Base-by-base conservation (phyloP, 2,113 vertebrate genomes). In the Thinocorus orbignyianus region DNA sequence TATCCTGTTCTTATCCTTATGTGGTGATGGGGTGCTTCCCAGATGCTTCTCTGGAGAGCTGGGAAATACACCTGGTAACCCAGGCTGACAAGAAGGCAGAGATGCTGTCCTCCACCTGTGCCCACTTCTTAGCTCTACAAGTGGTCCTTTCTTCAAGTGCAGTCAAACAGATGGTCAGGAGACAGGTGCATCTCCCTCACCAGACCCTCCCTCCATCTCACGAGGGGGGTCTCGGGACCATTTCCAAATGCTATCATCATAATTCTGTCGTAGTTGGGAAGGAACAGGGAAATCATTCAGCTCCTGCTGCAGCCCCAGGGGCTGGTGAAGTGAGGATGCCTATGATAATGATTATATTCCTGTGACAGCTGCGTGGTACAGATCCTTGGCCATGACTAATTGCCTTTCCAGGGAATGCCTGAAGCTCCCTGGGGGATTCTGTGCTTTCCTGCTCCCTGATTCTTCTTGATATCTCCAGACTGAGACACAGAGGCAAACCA, bases 381-480 rank as follows among this genome's bases (percentile, higher is more conserved):
- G 61, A 92, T 91, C 71, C 52, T 90, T 95, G 86, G 30, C 55
- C 65, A 72, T 86, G 76, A 93, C 82, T 96, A 90, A 92, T 92
- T 93, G 76, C 28, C 80, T 95, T 96, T 92, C 92, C 60, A 93
- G 92, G 90, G 95, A 93, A 90, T 64, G 76, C 55, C 90, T 92
- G 79, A 64, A 95, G 76, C 12, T 81, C 60, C 33, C n/a, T 86
- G 33, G 42, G 28, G 85, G 24, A 52, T 62, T 70, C 90, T 90
- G 35, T 87, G n/a, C 58, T 91, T 91, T 79, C 81, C 72, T 90
- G 30, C 55, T 83, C 51, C 68, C 86, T 80, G 51, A 74, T 92
- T 90, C 28, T 83, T 91, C 66, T 64, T 86, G 81, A 30, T 93
- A 64, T 51, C 46, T 82, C 64, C 54, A 62, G 41, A 41, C 35